Evolutionary conservation across 2,797 vertebrate genomes (phyloP), one percentile per base, ranked within the genome.

Genomic region (Poliocrania exsul): DNA sequence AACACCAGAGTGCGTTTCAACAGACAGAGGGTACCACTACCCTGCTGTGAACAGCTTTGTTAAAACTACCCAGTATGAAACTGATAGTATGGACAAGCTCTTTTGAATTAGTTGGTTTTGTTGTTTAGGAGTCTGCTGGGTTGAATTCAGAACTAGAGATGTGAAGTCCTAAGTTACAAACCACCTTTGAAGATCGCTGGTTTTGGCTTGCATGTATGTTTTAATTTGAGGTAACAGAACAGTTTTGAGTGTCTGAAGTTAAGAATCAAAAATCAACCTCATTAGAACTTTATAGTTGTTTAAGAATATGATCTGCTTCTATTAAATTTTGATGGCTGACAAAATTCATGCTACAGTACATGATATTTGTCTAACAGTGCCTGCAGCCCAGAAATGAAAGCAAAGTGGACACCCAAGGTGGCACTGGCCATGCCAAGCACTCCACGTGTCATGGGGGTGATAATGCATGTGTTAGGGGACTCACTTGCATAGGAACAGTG

Each of bases 61-160:
- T 84, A 1, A 60, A 71, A 86, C 46, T 81, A 33, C 44, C 57
- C 28, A 23, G 65, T 23, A 29, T 75, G 70, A 88, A 88, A 86
- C 37, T 65, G 73, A 56, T 67, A 74, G 83, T 9, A n/a, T 24
- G 23, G 46, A 51, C 69, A 90, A 64, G n/a, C 18, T 67, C 58
- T 73, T 70, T 56, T 86, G 28, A 88, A 81, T 71, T 56, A 54
- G 60, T 40, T 90, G 56, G 49, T 31, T 90, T 92, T 81, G 60
- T 74, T 88, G 53, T 90, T 92, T 83, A 70, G 42, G 54, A 78
- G 26, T 49, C 61, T 70, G 1, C 61, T 33, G 33, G 46, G 20
- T 81, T 71, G 65, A 93, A 88, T 83, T 92, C 49, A 53, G 94
- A 88, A 37, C 49, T 60, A 57, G 31, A 73, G 40, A 78, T 5